Percentiles rank a stretch among this genome's conserved stretches.
These are phyloP conservation scores for Clarias gariepinus DNA, from an alignment of 2,113 vertebrate species.

Conservation along the genomic window DNA sequence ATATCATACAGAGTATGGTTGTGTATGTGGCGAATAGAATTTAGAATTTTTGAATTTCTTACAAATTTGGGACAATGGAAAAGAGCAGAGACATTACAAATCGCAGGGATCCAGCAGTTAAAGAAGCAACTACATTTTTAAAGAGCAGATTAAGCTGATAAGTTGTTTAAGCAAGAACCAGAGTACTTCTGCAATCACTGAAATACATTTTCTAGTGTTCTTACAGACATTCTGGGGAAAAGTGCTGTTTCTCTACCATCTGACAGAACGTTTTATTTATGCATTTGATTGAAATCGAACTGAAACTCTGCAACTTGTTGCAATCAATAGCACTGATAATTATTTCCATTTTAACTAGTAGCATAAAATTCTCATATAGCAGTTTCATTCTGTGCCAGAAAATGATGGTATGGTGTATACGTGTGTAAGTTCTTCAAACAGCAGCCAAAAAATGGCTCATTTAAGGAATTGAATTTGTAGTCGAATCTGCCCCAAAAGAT, in stretches of 20 bases:
- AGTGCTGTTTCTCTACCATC: background rate
- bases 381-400: background rate
- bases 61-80: constrained; percentile 31
- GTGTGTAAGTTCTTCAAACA: background rate
- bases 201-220: background rate
- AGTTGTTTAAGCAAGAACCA: background rate
- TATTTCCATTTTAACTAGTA: background rate
- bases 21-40: too few species aligned
- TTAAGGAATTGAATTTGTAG: background rate
- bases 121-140: background rate
- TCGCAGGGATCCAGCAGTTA: constrained; percentile 31
- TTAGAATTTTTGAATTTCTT: background rate
- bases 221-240: background rate
- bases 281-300: background rate
- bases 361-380: background rate
- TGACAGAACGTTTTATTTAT: background rate
- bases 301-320: background rate
- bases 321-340: background rate
- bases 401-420: too few species aligned
- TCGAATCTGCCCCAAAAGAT: background rate
- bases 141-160: background rate
- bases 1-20: too few species aligned
- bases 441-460: too few species aligned
- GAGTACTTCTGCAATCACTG: too few species aligned
- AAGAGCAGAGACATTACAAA: constrained; percentile 50